Evolutionary conservation across 2,113 vertebrate genomes (phyloP).

Genomic region (Puma concolor): DNA sequence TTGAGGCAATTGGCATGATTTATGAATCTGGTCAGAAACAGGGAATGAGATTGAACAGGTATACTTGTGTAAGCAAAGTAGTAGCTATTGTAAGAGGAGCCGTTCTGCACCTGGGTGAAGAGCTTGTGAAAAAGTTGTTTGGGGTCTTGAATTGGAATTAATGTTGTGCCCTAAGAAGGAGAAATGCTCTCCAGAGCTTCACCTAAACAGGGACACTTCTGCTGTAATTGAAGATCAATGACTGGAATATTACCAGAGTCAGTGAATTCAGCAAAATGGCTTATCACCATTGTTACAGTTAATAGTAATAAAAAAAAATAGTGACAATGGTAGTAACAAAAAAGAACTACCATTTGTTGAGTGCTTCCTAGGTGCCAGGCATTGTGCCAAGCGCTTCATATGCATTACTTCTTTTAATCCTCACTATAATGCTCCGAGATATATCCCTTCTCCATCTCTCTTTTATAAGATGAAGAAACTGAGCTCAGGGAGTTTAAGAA

Average conservation of each 20-base stretch:
- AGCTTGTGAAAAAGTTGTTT: background rate
- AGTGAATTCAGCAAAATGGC: background rate
- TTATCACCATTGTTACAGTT: background rate
- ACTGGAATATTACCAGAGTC: background rate
- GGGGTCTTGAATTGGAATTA: slow-evolving; percentile 1
- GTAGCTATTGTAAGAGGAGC: background rate
- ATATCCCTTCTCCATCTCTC: background rate
- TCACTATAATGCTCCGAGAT: background rate
- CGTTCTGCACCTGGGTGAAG: background rate
- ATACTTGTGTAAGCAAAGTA: background rate
- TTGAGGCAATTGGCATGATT: background rate
- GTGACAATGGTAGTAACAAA: background rate
- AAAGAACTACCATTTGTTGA: background rate
- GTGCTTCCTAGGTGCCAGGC: background rate
- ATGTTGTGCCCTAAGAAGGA: background rate
- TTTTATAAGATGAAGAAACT: background rate
- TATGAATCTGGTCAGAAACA: background rate
- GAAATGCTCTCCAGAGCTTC: background rate
- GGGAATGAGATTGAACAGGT: background rate
- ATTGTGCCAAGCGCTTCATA: background rate
- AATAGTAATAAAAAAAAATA: background rate
- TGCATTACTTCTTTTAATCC: background rate
- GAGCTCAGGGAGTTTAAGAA: background rate
- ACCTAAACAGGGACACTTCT: background rate
- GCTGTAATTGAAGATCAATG: background rate